Conservation (phyloP, 2,797 vertebrate genomes). For the Ceryle rudis region DNA sequence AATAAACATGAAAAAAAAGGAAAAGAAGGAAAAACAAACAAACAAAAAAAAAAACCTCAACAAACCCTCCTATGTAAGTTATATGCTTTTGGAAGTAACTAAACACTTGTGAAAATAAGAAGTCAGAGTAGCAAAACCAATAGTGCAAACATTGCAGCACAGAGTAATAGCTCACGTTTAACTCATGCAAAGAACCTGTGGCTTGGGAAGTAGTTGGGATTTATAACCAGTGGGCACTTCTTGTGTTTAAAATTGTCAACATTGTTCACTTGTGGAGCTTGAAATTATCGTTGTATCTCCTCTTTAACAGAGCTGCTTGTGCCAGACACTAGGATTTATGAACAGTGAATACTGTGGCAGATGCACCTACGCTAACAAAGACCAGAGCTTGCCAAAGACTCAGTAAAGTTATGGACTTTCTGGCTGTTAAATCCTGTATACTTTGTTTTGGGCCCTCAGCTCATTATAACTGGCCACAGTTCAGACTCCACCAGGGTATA, state of each 20-base stretch:
- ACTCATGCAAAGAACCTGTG: neutral
- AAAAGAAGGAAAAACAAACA: neutral
- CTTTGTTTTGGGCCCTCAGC: too few relatives aligned
- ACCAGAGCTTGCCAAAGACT: too few relatives aligned
- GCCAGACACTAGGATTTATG: neutral
- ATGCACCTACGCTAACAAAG: neutral
- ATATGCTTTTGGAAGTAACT: neutral
- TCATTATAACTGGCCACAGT: too few relatives aligned
- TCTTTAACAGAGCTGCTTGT: neutral
- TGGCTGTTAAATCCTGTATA: too few relatives aligned
- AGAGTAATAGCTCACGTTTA: neutral
- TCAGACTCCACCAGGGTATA: too few relatives aligned
- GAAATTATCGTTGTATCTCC: neutral
- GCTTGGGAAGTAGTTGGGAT: neutral
- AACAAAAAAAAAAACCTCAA: too few relatives aligned
- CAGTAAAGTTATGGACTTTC: too few relatives aligned
- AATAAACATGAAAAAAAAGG: neutral
- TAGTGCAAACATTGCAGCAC: neutral
- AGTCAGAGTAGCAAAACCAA: neutral
- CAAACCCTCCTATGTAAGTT: neutral
- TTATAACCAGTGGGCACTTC: neutral
- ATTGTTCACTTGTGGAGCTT: neutral
- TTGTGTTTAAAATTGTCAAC: neutral
- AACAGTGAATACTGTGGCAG: neutral
- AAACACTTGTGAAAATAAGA: neutral